Base-by-base conservation (phyloP, 2,888 invertebrate genomes). In the Philaethria dido region DNA sequence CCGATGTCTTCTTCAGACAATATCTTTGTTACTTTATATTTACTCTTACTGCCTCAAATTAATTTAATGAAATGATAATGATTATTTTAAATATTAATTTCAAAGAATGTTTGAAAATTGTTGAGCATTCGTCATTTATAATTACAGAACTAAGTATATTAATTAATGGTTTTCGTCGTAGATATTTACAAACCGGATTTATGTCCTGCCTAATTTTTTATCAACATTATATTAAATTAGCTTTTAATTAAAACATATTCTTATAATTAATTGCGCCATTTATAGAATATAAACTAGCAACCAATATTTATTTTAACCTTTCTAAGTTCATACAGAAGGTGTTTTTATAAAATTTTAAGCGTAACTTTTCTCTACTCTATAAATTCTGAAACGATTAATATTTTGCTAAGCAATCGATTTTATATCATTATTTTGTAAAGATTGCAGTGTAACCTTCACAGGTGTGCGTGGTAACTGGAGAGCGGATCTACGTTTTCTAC, bases 1-100 rank as follows among this genome's bases (percentile, higher is more conserved):
- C 82, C 80, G 81, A 87, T 88, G 85, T 86, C 82, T 86, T 84
- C 85, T 84, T 16, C 50, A 52, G 50, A 52, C 50, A 52, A 29
- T 29, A 86, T 80, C 74, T 74, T 70, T 22, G n/a, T 57, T 57
- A 77, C 79, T 83, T 83, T 84, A 84, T 85, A 82, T 83, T 81
- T 82, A 79, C 73, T 72, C 70, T 71, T 75, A 61, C 57, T 44
- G 52, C 54, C 45, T 52, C 64, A 44, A 63, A 67, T 64, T 64
- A 61, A 62, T 36, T 55, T 5, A 45, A 54, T 45, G 20, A 33
- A 47, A 54, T 11, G 18, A 20, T n/a, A n/a, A n/a, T n/a, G n/a
- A n/a, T n/a, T 11, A 52, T 50, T 11, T 33, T 45, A 44, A 63
- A 18, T 18, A n/a, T 25, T 0, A 42, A 25, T 44, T 9, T 5